These are phyloP conservation scores for Phrynosoma blainvillii DNA, from an alignment of 2,113 vertebrate species.

Conservation along the genomic window DNA sequence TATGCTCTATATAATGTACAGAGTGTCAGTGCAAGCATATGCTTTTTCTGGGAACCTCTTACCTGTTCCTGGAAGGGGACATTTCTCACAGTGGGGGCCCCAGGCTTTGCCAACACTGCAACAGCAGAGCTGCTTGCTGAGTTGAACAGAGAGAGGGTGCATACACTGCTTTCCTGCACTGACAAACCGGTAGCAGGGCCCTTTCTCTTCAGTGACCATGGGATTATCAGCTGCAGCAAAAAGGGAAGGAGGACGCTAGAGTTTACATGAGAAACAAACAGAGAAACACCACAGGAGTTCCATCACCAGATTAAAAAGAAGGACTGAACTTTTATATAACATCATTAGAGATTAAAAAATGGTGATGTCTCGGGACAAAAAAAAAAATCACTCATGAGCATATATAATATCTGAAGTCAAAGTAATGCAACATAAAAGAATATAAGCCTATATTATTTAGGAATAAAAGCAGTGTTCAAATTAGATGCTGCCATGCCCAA, in stretches of 20 bases:
- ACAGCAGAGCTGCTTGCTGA: constrained; percentile 98
- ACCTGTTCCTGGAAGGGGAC: constrained; percentile 96
- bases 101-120: constrained; percentile 99
- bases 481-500: constrained; percentile 24
- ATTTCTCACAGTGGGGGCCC: constrained; percentile 95
- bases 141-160: constrained; percentile 95
- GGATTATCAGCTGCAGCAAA: constrained; percentile 86
- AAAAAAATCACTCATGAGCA: background rate
- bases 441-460: constrained; percentile 23
- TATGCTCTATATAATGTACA: background rate
- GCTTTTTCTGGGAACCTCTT: constrained; percentile 72
- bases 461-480: constrained; percentile 27
- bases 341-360: constrained; percentile 24
- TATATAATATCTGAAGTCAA: constrained; percentile 4
- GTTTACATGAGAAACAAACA: constrained; percentile 61
- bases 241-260: constrained; percentile 60
- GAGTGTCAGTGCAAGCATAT: background rate
- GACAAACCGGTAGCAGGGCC: constrained; percentile 95
- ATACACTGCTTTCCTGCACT: constrained; percentile 92
- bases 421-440: background rate
- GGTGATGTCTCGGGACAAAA: background rate
- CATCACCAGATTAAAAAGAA: constrained; percentile 62
- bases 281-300: constrained; percentile 64
- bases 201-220: constrained; percentile 90
- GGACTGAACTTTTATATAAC: constrained; percentile 10